These are phyloP conservation scores for Merluccius polli DNA, from an alignment of 2,797 vertebrate species.

Conservation along the genomic window DNA sequence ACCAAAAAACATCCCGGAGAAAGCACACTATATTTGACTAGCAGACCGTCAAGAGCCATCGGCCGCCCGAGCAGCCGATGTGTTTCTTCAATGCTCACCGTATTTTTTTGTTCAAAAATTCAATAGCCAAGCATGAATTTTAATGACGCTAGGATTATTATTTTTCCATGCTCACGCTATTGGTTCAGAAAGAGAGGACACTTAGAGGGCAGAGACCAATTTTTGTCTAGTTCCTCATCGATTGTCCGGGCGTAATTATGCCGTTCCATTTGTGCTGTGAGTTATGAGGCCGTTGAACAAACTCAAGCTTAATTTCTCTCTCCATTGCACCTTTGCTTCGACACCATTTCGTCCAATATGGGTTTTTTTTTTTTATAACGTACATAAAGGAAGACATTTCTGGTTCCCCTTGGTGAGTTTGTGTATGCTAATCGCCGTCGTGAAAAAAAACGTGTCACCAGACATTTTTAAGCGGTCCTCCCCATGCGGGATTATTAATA, in stretches of 20 bases:
- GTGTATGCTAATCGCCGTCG: slow-evolving; percentile 14
- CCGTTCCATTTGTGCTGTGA: slow-evolving; percentile 30
- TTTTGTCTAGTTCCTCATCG: too few relatives aligned
- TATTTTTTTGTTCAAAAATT: not conserved
- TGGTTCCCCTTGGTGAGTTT: slow-evolving; percentile 30
- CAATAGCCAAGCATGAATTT: not conserved
- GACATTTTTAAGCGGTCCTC: not conserved
- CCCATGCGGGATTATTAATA: not conserved
- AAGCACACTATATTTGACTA: too few relatives aligned
- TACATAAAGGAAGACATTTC: slow-evolving; percentile 61
- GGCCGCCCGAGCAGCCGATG: not conserved
- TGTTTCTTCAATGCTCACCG: not conserved
- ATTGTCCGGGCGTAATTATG: slow-evolving; percentile 25
- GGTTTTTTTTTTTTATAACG: slow-evolving; percentile 16
- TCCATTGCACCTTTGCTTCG: slow-evolving; percentile 47
- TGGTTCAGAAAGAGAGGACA: too few relatives aligned
- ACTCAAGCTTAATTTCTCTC: slow-evolving; percentile 53
- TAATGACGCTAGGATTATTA: not conserved
- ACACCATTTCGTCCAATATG: slow-evolving; percentile 22
- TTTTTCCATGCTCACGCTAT: too few relatives aligned
- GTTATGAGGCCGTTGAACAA: slow-evolving; percentile 6
- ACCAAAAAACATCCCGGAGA: too few relatives aligned
- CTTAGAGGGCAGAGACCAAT: too few relatives aligned
- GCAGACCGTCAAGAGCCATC: too few relatives aligned
- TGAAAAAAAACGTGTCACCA: not conserved